Base-by-base conservation (phyloP, 2,888 invertebrate species). In the Ramazzottius varieornatus region DNA sequence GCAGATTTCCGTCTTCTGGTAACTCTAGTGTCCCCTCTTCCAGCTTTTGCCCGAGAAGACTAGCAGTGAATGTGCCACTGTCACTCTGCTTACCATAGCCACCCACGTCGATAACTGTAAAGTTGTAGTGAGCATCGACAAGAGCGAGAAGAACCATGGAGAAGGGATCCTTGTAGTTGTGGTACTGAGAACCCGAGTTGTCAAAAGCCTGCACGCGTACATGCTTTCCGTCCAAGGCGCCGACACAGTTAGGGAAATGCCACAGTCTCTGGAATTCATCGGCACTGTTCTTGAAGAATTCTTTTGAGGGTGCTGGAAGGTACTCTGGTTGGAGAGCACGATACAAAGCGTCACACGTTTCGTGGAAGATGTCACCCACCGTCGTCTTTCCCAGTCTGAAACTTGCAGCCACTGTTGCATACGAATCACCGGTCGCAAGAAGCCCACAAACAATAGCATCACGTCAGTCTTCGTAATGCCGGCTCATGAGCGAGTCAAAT, bases 121-220 rank as follows among this genome's bases (percentile, higher is more conserved):
- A 71, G n/a, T 72, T 71, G 67, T 75, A 76, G 67, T 76, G 69
- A 29, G 74, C 73, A 70, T 76, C 74, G 8, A 72, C 75, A 64
- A 74, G 46, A 40, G 72, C 74, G 64, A 75, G 69, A 63, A 77
- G 68, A 1, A 77, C 70, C 63, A 73, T 69, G 65, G 70, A 72
- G 67, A 69, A 70, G 54, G 63, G 67, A 40, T 67, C 67, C 67
- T 73, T 73, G 66, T 73, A 73, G 63, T 75, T 74, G 66, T 69
- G 71, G 67, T 69, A 74, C 46, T 67, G 65, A 33, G 69, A 69
- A 4, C 71, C 72, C 33, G 68, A 69, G 46, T 70, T 67, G 4
- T 63, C 33, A 24, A 73, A 73, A 32, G 54, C 54, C 54, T 54
- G 54, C 4, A 54, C 24, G 8, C 4, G 16, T 4, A 73, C 68